phyloP scores from a whole-genome alignment of 2,113 vertebrate species.

The Pyxicephalus adspersus region DNA sequence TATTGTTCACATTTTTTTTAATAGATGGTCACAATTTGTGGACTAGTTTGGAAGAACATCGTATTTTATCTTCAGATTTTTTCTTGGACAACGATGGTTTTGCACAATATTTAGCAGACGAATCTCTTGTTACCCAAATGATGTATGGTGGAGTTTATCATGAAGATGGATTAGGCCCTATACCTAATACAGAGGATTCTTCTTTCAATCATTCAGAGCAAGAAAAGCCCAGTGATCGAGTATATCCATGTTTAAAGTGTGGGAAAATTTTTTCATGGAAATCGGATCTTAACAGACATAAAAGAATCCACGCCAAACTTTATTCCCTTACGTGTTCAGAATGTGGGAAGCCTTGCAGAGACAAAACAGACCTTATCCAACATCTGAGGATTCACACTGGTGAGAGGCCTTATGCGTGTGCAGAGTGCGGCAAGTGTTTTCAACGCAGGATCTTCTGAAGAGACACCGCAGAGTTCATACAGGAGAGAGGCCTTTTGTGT shows the following conservation, averaged over 20 bases:
- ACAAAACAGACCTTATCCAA: not conserved
- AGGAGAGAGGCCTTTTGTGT: conserved; percentile 80
- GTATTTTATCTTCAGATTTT: too few relatives aligned
- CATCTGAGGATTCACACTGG: conserved; percentile 56
- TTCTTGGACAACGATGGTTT: too few relatives aligned
- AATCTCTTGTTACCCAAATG: too few relatives aligned
- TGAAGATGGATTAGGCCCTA: too few relatives aligned
- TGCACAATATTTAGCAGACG: too few relatives aligned
- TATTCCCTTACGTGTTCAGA: not conserved
- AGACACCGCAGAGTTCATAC: conserved; percentile 82
- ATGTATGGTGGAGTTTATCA: too few relatives aligned
- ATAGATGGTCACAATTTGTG: too few relatives aligned
- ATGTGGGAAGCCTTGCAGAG: not conserved
- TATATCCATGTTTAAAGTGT: not conserved
- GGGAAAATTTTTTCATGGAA: not conserved
- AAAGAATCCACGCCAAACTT: not conserved
- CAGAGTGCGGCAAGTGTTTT: conserved; percentile 76
- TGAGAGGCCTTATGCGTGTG: conserved; percentile 77
- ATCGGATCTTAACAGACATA: not conserved
- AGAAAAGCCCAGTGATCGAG: too few relatives aligned
- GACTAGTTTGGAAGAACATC: too few relatives aligned
- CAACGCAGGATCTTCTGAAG: conserved; percentile 78
- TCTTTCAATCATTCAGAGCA: too few relatives aligned
- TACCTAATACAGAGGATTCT: too few relatives aligned
- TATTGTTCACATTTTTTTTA: too few relatives aligned